Base-by-base conservation (phyloP, 1,140 invertebrate species). In the Lepidurus couesii region DNA sequence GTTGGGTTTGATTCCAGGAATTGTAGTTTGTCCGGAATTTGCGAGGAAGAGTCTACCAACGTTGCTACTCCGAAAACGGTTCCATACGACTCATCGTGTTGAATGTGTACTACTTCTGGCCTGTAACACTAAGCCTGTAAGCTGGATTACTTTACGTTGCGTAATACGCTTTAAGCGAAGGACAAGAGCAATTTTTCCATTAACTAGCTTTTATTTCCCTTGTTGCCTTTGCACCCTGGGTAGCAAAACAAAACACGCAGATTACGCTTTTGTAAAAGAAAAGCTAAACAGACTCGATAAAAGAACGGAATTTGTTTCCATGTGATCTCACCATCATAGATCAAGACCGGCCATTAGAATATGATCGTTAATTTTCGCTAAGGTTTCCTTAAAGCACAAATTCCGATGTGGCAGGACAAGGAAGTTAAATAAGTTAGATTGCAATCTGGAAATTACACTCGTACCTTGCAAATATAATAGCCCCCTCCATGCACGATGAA, bases 341-440 rank as follows among this genome's bases (percentile, higher is more conserved):
- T 34, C 34, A 34, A 34, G 34, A 34, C 34, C 34, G 34, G 34
- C 34, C 34, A 34, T 34, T 65, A 65, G 53, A 65, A 21, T 11
- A 65, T 65, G 53, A 65, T 21, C 53, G 53, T 16, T 16, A 13
- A 65, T 21, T 13, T 65, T 13, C 53, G 16, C 16, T n/a, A 7
- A 13, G 16, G 8, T 65, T 65, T 65, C 16, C n/a, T 65, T n/a
- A 16, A 65, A n/a, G 21, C 16, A n/a, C 9, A 65, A 16, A 7
- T 65, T n/a, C 53, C 53, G 21, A 65, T 65, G 53, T 65, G 53
- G 53, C 53, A 65, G 53, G 53, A 65, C 53, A 65, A 65, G 53
- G 16, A 65, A 9, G 21, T 65, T 65, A 65, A 34, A 65, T 65
- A 65, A 65, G 53, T 65, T 65, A 65, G 53, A 65, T 21, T 21